Evolutionary conservation across 2,113 vertebrate genomes (phyloP).

Genomic region (Brachypteracias leptosomus): DNA sequence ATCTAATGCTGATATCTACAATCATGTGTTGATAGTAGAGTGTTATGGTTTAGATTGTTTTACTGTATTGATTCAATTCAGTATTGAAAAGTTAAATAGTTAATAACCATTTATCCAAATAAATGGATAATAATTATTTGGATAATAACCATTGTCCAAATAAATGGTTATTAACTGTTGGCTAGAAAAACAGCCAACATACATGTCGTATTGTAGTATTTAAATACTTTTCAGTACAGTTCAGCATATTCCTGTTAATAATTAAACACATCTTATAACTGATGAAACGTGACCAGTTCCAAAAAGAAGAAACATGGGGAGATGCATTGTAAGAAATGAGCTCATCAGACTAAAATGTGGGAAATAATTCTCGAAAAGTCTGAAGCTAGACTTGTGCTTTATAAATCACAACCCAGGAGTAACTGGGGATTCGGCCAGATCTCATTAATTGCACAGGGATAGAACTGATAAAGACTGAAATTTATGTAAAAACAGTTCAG

Average conservation of each 20-base stretch:
- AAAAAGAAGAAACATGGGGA: slow-evolving; percentile 23
- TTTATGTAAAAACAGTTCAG: slow-evolving; percentile 41
- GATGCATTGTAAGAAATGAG: neutral
- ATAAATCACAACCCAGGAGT: slow-evolving; percentile 46
- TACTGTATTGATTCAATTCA: neutral
- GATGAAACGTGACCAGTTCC: slow-evolving; percentile 10
- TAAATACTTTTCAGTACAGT: neutral
- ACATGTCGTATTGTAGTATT: neutral
- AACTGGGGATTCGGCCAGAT: slow-evolving; percentile 56
- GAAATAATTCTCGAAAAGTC: slow-evolving; percentile 34
- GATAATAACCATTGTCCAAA: neutral
- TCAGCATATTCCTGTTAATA: slow-evolving; percentile 15
- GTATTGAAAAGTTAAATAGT: neutral
- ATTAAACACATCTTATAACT: neutral
- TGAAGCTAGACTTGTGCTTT: slow-evolving; percentile 36
- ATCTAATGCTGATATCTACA: neutral
- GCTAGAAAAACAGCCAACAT: neutral
- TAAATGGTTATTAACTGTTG: too few relatives aligned
- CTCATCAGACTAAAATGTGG: slow-evolving; percentile 50
- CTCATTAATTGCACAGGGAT: slow-evolving; percentile 52
- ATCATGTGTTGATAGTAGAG: neutral
- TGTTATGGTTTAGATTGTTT: neutral
- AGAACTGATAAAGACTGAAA: slow-evolving; percentile 51
- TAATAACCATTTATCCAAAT: neutral
- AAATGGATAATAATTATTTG: too few relatives aligned